Percentiles rank a stretch among this genome's conserved stretches.
These are phyloP conservation scores for Rambutsinella grinnellia DNA, from an alignment of 2,888 invertebrate genomes.

Conservation along the genomic window DNA sequence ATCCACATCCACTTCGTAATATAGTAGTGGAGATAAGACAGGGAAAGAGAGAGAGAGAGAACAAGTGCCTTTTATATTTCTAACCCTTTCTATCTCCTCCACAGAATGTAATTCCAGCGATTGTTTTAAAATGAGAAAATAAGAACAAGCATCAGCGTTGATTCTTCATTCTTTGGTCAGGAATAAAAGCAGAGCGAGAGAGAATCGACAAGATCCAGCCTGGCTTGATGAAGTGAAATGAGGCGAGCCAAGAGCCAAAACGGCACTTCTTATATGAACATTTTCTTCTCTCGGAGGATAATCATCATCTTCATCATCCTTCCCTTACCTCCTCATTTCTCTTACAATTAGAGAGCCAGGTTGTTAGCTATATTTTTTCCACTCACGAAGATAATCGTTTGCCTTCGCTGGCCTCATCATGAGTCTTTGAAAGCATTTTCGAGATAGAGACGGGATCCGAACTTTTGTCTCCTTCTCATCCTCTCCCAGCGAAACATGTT, in stretches of 20 bases:
- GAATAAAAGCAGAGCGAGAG: not conserved
- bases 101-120: conserved; percentile 49
- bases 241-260: not conserved
- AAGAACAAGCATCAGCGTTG: conserved; percentile 4
- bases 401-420: not conserved
- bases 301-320: not conserved
- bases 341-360: not conserved
- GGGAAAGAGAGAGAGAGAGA: not conserved
- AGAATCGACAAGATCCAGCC: not conserved
- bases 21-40: not conserved
- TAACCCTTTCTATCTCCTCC: not conserved
- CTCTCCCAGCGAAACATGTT: conserved; percentile 19
- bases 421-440: not conserved
- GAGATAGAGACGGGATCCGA: not conserved
- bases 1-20: not conserved
- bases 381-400: not conserved
- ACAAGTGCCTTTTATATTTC: not conserved
- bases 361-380: not conserved
- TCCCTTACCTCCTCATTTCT: not conserved
- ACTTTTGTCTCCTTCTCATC: not conserved
- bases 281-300: not conserved
- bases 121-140: conserved; percentile 33
- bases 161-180: not conserved
- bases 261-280: not conserved
- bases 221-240: not conserved